Base-by-base conservation (phyloP, 2,888 invertebrate species). In the Timandra comae region DNA sequence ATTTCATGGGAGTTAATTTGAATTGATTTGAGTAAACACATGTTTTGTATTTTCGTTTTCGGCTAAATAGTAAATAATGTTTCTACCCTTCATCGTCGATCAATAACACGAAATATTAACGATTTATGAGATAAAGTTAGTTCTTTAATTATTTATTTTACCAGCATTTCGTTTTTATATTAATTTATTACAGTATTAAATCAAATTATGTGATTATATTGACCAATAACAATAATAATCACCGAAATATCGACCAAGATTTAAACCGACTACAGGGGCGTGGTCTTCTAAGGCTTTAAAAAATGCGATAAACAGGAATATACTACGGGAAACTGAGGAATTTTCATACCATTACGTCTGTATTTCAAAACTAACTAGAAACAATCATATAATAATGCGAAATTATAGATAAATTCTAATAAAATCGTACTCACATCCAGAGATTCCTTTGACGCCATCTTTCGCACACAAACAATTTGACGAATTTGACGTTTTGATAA, bases 381-480 rank as follows among this genome's bases (percentile, higher is more conserved):
- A 26, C 11, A 13, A 28, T 16, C 2, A 12, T 25, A 23, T 27
- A 41, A 35, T 28, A 37, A 19, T 30, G 28, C 20, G 27, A 28
- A 41, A 42, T 49, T 38, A 31, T 39, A 33, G 35, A 46, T 34
- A 43, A 38, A 34, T 45, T 50, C 38, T 41, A 49, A 43, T 59
- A 49, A 62, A 61, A 55, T 57, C 52, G 60, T 72, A 85, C 85
- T 85, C 57, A 85, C 85, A 65, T 85, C 85, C 41, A 85, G 74
- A 58, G 85, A 85, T 64, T 85, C 85, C 80, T 85, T 85, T 44
- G 85, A 85, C 85, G 85, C 85, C 85, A 85, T 85, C 63, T 81
- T 82, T 78, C 80, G 75, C 73, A 72, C 72, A 78, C 74, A 80
- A 78, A 76, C 73, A 75, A 66, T 72, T 78, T 78, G 77, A 64